Percentiles rank a stretch among this genome's conserved stretches.
phyloP scores from a whole-genome alignment of 1,140 invertebrate genomes.

The Lasaia peninsularis region DNA sequence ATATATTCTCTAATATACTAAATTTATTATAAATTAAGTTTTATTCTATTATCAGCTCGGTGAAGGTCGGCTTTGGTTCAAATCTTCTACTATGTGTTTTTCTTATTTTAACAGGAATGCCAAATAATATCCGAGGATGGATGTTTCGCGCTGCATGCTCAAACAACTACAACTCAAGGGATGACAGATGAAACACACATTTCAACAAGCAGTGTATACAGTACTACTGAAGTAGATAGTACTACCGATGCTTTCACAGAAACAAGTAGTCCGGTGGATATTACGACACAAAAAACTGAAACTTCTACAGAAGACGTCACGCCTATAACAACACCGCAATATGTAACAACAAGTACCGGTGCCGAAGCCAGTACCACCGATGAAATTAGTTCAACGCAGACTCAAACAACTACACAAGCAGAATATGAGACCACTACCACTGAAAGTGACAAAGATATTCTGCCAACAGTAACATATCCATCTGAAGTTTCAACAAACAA shows the following conservation, averaged over 20 bases:
- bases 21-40: too few relatives aligned
- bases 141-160: slow-evolving; percentile 22
- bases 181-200: too few relatives aligned
- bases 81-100: too few relatives aligned
- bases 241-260: too few relatives aligned
- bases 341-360: neutral
- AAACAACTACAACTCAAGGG: neutral
- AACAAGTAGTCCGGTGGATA: neutral
- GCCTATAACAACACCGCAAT: neutral
- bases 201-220: too few relatives aligned
- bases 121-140: slow-evolving; percentile 33
- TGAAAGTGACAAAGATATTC: too few relatives aligned
- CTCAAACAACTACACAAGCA: neutral
- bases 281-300: neutral
- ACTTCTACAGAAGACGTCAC: neutral
- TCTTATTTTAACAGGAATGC: slow-evolving; percentile 25
- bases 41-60: too few relatives aligned
- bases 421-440: neutral
- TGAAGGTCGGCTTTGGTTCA: too few relatives aligned
- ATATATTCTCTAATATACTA: too few relatives aligned
- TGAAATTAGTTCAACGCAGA: neutral
- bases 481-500: neutral
- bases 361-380: neutral
- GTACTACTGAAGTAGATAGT: too few relatives aligned
- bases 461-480: neutral